These are phyloP conservation scores for Todiramphus chloris DNA, from an alignment of 2,113 vertebrate species.

Conservation along the genomic window DNA sequence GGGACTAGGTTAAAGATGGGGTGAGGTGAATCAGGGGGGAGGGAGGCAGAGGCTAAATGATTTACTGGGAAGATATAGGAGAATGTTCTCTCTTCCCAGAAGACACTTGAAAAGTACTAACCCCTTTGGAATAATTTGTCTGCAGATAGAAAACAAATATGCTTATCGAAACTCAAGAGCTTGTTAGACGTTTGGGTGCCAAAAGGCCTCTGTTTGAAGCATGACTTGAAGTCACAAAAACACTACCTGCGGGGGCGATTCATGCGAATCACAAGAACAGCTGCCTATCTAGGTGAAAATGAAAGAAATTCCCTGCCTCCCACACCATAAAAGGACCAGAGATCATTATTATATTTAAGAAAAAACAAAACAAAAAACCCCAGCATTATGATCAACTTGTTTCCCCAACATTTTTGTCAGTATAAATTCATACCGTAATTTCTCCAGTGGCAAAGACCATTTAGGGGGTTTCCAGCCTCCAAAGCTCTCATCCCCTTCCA, in stretches of 20 bases:
- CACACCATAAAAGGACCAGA: not conserved
- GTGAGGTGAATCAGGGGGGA: not conserved
- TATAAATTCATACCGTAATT: not conserved
- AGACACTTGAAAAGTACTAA: not conserved
- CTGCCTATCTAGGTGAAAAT: slow-evolving; percentile 12
- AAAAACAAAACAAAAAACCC: no score
- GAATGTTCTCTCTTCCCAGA: not conserved
- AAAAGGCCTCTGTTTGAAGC: not conserved
- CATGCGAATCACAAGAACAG: not conserved
- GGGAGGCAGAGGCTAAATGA: no score
- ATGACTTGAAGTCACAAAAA: not conserved
- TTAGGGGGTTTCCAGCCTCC: not conserved
- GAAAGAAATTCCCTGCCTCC: slow-evolving; percentile 11
- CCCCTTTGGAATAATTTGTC: not conserved
- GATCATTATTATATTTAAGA: not conserved
- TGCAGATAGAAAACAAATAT: not conserved
- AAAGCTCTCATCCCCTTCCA: not conserved
- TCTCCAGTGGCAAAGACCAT: not conserved
- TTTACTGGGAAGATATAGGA: no score
- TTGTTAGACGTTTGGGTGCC: not conserved
- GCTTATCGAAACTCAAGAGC: not conserved
- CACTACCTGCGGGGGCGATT: not conserved
- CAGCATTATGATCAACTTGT: not conserved
- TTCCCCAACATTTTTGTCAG: not conserved
- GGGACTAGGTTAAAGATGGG: not conserved